phyloP scores from a whole-genome alignment of 2,888 invertebrate genomes.

The Sussaba pulchella region DNA sequence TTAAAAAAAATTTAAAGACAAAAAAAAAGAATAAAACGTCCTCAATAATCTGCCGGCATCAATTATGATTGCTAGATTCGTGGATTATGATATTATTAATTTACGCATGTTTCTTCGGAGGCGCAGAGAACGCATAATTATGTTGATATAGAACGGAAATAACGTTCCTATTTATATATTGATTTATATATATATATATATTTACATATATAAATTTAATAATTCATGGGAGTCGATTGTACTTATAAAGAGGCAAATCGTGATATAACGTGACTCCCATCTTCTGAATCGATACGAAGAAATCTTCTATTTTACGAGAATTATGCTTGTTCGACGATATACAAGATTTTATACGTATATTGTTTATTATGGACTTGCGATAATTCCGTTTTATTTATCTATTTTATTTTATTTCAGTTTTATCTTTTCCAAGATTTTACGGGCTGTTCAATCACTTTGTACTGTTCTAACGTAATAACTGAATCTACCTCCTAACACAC shows the following conservation, averaged over 20 bases:
- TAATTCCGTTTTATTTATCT: background rate
- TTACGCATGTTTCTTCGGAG: conserved; percentile 37
- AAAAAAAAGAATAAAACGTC: too few relatives aligned
- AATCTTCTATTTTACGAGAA: conserved; percentile 26
- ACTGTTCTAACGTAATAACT: background rate
- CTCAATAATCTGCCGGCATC: background rate
- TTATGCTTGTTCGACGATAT: conserved; percentile 24
- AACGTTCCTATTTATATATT: conserved; percentile 30
- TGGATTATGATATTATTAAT: conserved; percentile 55
- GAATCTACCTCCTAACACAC: conserved; percentile 22
- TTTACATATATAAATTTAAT: background rate
- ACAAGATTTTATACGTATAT: conserved; percentile 48
- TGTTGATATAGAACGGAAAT: conserved; percentile 40
- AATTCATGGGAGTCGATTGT: background rate
- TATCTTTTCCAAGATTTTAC: background rate
- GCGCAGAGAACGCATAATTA: conserved; percentile 4
- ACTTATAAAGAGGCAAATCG: conserved; percentile 15
- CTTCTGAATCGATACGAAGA: conserved; percentile 9
- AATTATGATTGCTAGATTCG: conserved; percentile 23
- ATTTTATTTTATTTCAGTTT: conserved; percentile 19
- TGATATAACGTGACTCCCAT: conserved; percentile 12
- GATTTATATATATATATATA: conserved; percentile 21
- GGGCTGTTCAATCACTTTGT: background rate
- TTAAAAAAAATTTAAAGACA: background rate
- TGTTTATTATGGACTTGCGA: conserved; percentile 12